phyloP scores from a whole-genome alignment of 1,140 invertebrate species.

The Lasioglossum baleicum region DNA sequence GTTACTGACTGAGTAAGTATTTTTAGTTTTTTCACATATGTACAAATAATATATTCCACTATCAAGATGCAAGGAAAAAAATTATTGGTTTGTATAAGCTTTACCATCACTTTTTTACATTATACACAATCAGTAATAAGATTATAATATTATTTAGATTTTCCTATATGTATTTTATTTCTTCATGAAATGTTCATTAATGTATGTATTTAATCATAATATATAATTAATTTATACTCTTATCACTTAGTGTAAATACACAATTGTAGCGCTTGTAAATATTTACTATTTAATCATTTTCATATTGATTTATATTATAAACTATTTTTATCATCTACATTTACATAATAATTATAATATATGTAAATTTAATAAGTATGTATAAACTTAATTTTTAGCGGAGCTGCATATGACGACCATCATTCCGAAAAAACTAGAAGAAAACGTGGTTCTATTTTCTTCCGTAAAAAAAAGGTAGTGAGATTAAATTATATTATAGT shows the following conservation, averaged over 20 bases:
- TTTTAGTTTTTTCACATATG: slow-evolving; percentile 35
- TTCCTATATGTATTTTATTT: slow-evolving; percentile 17
- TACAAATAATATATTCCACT: slow-evolving; percentile 30
- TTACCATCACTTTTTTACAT: slow-evolving; percentile 9
- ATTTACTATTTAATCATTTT: no score
- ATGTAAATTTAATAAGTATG: no score
- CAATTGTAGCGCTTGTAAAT: no score
- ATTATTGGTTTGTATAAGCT: slow-evolving; percentile 55
- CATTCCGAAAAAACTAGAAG: slow-evolving; percentile 89
- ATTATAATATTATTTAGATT: no score
- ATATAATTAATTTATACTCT: no score
- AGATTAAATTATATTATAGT: neutral
- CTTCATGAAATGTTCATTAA: neutral
- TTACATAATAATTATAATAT: no score
- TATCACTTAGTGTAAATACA: no score
- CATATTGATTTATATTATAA: neutral
- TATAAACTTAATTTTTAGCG: no score
- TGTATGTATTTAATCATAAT: slow-evolving; percentile 12
- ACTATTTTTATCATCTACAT: no score
- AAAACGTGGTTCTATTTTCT: slow-evolving; percentile 93
- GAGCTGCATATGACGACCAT: slow-evolving; percentile 84
- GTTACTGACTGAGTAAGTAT: slow-evolving; percentile 81
- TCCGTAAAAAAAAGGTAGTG: slow-evolving; percentile 90
- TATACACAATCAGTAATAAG: no score
- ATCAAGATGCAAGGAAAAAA: slow-evolving; percentile 42